phyloP scores from a whole-genome alignment of 1,140 invertebrate species.

The Ditylenchus dipsaci region DNA sequence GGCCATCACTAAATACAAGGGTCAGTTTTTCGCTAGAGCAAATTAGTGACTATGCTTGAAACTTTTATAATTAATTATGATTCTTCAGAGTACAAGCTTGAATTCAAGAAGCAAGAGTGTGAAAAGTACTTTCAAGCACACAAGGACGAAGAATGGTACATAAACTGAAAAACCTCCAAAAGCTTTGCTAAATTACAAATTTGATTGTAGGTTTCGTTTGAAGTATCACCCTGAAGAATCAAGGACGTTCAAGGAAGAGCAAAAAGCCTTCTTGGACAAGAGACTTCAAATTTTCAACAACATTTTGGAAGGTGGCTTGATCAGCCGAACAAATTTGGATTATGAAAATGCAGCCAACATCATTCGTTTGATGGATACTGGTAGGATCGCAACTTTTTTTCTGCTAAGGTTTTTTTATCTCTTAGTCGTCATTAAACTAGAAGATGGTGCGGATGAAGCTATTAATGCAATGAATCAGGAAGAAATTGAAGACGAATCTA shows the following conservation, averaged over 20 bases:
- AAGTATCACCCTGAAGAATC: slow-evolving; percentile 98
- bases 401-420: slow-evolving; percentile 10
- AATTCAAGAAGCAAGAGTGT: slow-evolving; percentile 89
- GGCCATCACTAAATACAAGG: slow-evolving; percentile 88
- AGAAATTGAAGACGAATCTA: slow-evolving; percentile 51
- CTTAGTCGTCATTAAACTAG: slow-evolving; percentile 83
- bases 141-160: slow-evolving; percentile 99
- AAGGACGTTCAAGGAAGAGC: slow-evolving; percentile 81
- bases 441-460: slow-evolving; percentile 92
- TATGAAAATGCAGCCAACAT: slow-evolving; percentile 79
- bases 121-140: slow-evolving; percentile 98
- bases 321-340: slow-evolving; percentile 78
- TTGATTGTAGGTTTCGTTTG: slow-evolving; percentile 83
- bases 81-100: slow-evolving; percentile 68
- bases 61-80: background rate
- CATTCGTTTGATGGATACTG: slow-evolving; percentile 75
- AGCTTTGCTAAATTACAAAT: slow-evolving; percentile 58
- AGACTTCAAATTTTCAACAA: slow-evolving; percentile 85
- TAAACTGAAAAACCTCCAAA: slow-evolving; percentile 10
- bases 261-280: slow-evolving; percentile 75
- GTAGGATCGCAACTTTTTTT: slow-evolving; percentile 11
- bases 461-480: slow-evolving; percentile 66
- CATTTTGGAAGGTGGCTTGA: slow-evolving; percentile 69
- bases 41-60: too few relatives aligned
- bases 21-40: too few relatives aligned